Evolutionary conservation across 2,888 invertebrate genomes (phyloP).

Genomic region (Athetis lepigone): DNA sequence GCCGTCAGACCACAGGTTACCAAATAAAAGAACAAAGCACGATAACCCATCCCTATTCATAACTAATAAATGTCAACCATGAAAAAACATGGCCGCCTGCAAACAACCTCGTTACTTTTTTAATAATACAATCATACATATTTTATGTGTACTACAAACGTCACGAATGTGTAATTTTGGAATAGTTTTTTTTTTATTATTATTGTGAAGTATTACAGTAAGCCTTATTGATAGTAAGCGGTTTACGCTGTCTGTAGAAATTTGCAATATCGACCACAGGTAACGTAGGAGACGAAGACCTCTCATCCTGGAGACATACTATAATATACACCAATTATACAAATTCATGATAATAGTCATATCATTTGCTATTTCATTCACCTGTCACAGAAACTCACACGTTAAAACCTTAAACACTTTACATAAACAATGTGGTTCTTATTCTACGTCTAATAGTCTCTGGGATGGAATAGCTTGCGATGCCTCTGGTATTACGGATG

Average conservation of each 20-base stretch:
- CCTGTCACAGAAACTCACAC: too few species aligned
- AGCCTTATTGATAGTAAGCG: not conserved
- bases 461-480: too few species aligned
- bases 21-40: slow-evolving; percentile 17
- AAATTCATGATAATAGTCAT: too few species aligned
- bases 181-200: slow-evolving; percentile 3
- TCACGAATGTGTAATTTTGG: slow-evolving; percentile 31
- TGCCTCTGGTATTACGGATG: too few species aligned
- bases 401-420: too few species aligned
- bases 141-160: slow-evolving; percentile 4
- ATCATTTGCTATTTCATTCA: too few species aligned
- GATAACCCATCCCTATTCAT: slow-evolving; percentile 19
- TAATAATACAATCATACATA: slow-evolving; percentile 31
- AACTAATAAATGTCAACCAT: slow-evolving; percentile 33
- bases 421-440: too few species aligned
- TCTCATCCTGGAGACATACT: too few species aligned
- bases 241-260: not conserved
- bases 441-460: too few species aligned
- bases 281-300: too few species aligned
- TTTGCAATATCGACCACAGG: too few species aligned
- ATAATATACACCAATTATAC: too few species aligned
- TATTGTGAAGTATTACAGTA: not conserved
- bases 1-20: slow-evolving; percentile 1
- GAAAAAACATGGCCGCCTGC: slow-evolving; percentile 25
- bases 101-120: slow-evolving; percentile 30